Evolutionary conservation across 1,140 invertebrate genomes (phyloP), one percentile per base, ranked within the genome.

Genomic region (Parapsyche elsis): DNA sequence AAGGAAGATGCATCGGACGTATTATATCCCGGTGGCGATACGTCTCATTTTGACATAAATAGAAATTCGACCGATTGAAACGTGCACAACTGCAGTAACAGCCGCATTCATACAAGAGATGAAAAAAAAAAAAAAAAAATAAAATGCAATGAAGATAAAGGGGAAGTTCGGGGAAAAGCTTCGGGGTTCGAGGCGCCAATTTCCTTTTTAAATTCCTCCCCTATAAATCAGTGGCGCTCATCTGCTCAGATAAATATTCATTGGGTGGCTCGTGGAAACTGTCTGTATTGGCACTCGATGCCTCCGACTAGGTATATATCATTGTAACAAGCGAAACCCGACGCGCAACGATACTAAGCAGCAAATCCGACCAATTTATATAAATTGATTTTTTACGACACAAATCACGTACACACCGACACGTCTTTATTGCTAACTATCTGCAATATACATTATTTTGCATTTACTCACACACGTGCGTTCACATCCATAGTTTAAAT

Each of bases 221-320:
- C 73, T 53, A 75, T 75, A 75, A 75, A 75, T 75, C 73, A 75
- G 73, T 46, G 46, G 10, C 46, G 73, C 73, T 75, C 73, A 75
- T 75, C 73, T 75, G 73, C 23, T 23, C 45, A 57, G 73, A 75
- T 75, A 75, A 75, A 75, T 75, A 75, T 75, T 75, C 73, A 75
- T 75, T 75, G 73, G 73, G 73, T 24, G 44, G 71, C 45, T 46
- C 73, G 23, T 21, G 9, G 19, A 14, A 21, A 30, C 38, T 46
- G 19, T 38, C 73, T 23, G n/a, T 57, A 75, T 75, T 57, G 73
- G 73, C 73, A 75, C 73, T 75, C 73, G 73, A 75, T 75, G 73
- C 73, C 49, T 75, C 73, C 21, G 73, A 75, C 30, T 38, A 38
- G 30, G 53, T 75, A 75, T 75, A 75, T 75, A 57, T 75, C 73